Percentiles rank a stretch among this genome's conserved stretches.
Conservation (phyloP, 2,113 vertebrate species). For the Halcyon senegalensis region DNA sequence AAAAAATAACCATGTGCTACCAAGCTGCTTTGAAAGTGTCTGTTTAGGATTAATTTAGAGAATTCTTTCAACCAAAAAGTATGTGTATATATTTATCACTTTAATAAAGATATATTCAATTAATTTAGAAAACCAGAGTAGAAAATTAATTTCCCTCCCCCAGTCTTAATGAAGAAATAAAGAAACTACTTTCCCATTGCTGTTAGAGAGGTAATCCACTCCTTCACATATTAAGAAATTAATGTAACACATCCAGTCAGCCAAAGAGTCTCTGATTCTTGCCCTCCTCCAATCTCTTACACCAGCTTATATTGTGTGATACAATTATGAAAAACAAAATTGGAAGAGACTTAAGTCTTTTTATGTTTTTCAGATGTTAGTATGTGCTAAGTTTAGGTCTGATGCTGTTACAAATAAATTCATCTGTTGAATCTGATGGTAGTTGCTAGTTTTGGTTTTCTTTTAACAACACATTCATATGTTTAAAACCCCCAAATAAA, state of each 20-base stretch:
- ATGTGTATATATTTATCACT: constrained; percentile 64
- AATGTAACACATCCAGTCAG: constrained; percentile 77
- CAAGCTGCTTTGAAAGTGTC: neutral
- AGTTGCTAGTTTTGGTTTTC: neutral
- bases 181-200: constrained; percentile 80
- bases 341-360: neutral
- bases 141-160: constrained; percentile 81
- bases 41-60: constrained; percentile 68
- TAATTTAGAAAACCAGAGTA: constrained; percentile 74
- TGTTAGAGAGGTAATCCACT: constrained; percentile 70
- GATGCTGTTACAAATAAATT: neutral
- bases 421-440: neutral
- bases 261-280: constrained; percentile 40
- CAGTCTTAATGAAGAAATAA: constrained; percentile 81
- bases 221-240: constrained; percentile 79
- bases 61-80: constrained; percentile 70
- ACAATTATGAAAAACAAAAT: constrained; percentile 16
- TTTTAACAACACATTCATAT: neutral
- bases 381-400: neutral
- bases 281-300: neutral
- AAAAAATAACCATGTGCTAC: neutral
- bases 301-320: constrained; percentile 32
- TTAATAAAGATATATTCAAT: constrained; percentile 82
- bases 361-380: neutral
- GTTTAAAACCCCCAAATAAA: neutral